Evolutionary conservation across 2,888 invertebrate genomes (phyloP), one percentile per base, ranked within the genome.

Genomic region (Lasioglossum vierecki): DNA sequence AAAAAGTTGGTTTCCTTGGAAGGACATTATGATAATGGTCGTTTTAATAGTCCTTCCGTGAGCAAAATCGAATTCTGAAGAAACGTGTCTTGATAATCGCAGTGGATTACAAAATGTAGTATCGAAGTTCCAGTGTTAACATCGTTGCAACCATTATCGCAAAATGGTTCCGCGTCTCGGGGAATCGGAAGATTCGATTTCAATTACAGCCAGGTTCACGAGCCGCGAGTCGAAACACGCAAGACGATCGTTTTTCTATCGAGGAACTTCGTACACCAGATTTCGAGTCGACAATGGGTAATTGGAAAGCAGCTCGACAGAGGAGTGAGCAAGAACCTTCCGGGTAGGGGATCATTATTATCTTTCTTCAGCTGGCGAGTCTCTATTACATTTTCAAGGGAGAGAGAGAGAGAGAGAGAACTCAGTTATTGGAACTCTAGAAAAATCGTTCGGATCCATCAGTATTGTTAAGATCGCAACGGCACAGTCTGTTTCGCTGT

Each of bases 361-460:
- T 76, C 80, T 70, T 76, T 75, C 76, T 60, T 57, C 63, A 46
- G 11, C 57, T 39, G 44, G 82, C 68, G 49, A 53, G 70, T 82
- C 75, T 82, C 80, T 78, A 74, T 85, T 85, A 82, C 72, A 71
- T 71, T 76, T 76, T 68, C 49, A 71, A 76, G 44, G 11, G 13
- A 44, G 44, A 0, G 11, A 30, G 30, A 30, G n/a, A 44, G 11
- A 44, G 44, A 44, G 44, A 44, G 44, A 44, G 75, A 82, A 49
- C 73, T 80, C 76, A 46, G 81, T 60, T 76, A 76, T 79, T 79
- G 87, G 83, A 87, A 87, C 79, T 72, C 68, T 70, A 70, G 66
- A 76, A 82, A 44, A 84, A 88, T 88, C 76, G 80, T 57, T 82
- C 63, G 78, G 82, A 87, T 88, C 85, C 76, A 83, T 72, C 68